Evolutionary conservation across 1,140 invertebrate species (phyloP), one percentile per base, ranked within the genome.

Genomic region (Trinorchestia longiramus): DNA sequence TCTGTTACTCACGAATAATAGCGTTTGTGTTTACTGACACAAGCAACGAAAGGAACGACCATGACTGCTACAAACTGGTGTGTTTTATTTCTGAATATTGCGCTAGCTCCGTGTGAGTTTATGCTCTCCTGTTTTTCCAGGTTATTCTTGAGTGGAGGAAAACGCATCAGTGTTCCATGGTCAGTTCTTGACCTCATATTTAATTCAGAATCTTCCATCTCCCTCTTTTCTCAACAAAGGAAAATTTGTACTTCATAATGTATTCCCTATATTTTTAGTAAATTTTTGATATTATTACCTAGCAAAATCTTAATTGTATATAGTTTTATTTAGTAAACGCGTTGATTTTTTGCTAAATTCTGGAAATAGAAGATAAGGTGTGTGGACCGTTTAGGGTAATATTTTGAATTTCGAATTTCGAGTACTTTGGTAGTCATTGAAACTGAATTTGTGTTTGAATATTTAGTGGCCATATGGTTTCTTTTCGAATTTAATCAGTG

Each of bases 1-100:
- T 77, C 15, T 77, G 15, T 77, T 77, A 28, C 62, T 1, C 62
- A 19, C 62, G 92, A 45, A 91, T 94, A 94, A 94, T 94, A 47
- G 92, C 92, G 6, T 94, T 43, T 45, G 43, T 45, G 92, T 94
- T 94, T 94, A 94, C 92, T 17, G 44, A n/a, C 62, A 36, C 15
- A 77, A 77, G 62, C 62, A 77, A 77, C 62, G 15, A 77, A 11
- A 77, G 62, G 15, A 77, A 77, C 62, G 11, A 77, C 11, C 11
- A 28, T 36, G 62, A 77, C 62, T 77, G 62, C 92, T 42, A 91
- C 88, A 91, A 42, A 91, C 88, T 42, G 0, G 19, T 15, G 19
- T 91, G 88, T 91, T 43, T 91, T 77, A 77, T 77, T 77, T 77
- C 11, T 77, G 62, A 77, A 77, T 77, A 36, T 77, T 77, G 62